These are phyloP conservation scores for Ciconia stormi DNA, from an alignment of 2,113 vertebrate species.

Conservation along the genomic window DNA sequence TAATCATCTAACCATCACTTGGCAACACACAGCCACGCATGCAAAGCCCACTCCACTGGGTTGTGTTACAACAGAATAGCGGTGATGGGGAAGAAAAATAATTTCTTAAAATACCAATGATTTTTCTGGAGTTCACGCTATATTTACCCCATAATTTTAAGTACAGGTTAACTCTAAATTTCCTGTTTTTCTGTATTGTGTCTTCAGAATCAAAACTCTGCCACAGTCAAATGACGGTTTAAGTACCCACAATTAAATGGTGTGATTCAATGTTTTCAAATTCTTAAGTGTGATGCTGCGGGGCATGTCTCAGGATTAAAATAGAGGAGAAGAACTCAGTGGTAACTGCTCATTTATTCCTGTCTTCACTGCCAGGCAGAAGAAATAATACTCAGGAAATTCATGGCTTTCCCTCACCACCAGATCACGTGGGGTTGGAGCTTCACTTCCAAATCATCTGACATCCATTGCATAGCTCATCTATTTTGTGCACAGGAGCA, in stretches of 20 bases:
- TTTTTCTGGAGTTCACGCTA: background rate
- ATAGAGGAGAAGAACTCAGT: background rate
- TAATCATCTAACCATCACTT: background rate
- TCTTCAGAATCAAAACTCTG: background rate
- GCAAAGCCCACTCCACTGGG: background rate
- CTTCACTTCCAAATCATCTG: background rate
- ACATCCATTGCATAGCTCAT: background rate
- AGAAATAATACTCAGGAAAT: background rate
- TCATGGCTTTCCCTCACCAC: background rate
- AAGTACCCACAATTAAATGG: background rate
- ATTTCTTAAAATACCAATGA: background rate
- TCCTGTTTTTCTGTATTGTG: background rate
- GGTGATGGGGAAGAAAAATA: background rate
- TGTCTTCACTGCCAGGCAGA: background rate
- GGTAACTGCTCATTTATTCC: constrained; percentile 6
- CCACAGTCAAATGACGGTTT: background rate
- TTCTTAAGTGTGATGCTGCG: background rate
- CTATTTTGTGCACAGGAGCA: background rate
- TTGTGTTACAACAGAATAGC: background rate
- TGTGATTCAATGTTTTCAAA: background rate
- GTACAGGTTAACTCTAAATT: background rate
- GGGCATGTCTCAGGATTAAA: background rate
- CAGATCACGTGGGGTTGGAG: background rate
- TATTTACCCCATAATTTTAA: background rate
- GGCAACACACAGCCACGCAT: background rate